phyloP scores from a whole-genome alignment of 2,113 vertebrate genomes.

The Arothron firmamentum region DNA sequence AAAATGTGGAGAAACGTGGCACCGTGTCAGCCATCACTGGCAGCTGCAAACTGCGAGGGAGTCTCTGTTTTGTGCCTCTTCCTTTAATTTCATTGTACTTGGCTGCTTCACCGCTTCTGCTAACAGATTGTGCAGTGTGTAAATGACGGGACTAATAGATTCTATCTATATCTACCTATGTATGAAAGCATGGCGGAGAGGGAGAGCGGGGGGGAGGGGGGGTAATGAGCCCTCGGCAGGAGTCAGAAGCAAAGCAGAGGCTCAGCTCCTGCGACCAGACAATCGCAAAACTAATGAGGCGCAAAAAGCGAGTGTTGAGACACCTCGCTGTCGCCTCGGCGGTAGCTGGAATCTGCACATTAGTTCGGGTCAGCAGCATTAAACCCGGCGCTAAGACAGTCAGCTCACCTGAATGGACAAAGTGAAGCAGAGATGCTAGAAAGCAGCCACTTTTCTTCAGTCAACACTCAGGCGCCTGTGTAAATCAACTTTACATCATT shows the following conservation, averaged over 20 bases:
- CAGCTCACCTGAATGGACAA: constrained; percentile 48
- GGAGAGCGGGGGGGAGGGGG: constrained; percentile 15
- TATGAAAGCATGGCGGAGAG: constrained; percentile 15
- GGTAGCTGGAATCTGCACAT: constrained; percentile 39
- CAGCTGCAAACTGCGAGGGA: constrained; percentile 22
- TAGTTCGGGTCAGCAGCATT: constrained; percentile 50
- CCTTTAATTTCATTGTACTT: constrained; percentile 11
- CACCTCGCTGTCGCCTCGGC: constrained; percentile 24
- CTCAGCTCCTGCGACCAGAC: constrained; percentile 65
- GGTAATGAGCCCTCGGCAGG: constrained; percentile 54
- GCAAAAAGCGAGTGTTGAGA: constrained; percentile 47
- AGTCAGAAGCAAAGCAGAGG: constrained; percentile 51
- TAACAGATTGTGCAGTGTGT: constrained; percentile 12
- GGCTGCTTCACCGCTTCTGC: constrained; percentile 23
- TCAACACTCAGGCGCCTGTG: constrained; percentile 44
- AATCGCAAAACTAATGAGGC: constrained; percentile 60
- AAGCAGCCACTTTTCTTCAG: constrained; percentile 36
- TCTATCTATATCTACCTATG: neutral
- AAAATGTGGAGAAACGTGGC: constrained; percentile 33
- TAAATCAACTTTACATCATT: constrained; percentile 36
- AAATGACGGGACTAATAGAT: constrained; percentile 26
- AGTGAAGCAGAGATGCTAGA: constrained; percentile 36
- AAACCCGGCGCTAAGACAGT: constrained; percentile 47
- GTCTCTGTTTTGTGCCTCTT: constrained; percentile 20
- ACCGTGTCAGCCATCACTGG: constrained; percentile 33